Conservation (phyloP, 2,888 invertebrate species). For the Thymelicus sylvestris region DNA sequence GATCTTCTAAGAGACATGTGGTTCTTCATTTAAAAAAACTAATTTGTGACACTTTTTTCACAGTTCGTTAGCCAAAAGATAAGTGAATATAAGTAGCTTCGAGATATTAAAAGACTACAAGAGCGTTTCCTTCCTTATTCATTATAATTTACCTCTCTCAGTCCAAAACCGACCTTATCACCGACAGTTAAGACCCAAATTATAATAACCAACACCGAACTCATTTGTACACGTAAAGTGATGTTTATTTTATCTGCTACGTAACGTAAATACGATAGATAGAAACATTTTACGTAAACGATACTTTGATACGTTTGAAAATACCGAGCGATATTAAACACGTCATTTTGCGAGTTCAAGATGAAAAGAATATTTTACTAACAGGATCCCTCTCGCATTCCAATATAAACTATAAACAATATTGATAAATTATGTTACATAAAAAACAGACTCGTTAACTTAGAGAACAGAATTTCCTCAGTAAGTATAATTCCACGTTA, state of each 20-base stretch:
- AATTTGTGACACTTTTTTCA: not conserved
- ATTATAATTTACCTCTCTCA: not conserved
- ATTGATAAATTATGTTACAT: too few species aligned
- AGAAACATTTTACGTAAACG: conserved; percentile 22
- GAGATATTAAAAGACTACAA: not conserved
- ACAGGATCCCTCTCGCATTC: too few species aligned
- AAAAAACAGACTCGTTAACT: too few species aligned
- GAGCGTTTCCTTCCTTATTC: conserved; percentile 1
- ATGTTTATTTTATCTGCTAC: conserved; percentile 20
- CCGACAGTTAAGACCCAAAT: not conserved
- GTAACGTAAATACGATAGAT: conserved; percentile 18
- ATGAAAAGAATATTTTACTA: conserved; percentile 1
- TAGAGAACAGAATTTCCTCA: too few species aligned
- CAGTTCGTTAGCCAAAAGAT: not conserved
- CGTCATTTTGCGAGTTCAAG: conserved; percentile 2
- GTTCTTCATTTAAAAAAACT: too few species aligned
- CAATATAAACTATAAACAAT: too few species aligned
- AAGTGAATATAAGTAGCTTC: conserved; percentile 2
- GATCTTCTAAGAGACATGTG: too few species aligned
- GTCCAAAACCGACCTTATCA: not conserved
- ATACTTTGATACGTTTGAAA: conserved; percentile 26
- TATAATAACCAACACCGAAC: not conserved
- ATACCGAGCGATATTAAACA: conserved; percentile 10
- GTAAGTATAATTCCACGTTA: too few species aligned
- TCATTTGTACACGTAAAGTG: conserved; percentile 20